These are phyloP conservation scores for Willisornis vidua DNA, from an alignment of 2,113 vertebrate genomes.

Conservation along the genomic window DNA sequence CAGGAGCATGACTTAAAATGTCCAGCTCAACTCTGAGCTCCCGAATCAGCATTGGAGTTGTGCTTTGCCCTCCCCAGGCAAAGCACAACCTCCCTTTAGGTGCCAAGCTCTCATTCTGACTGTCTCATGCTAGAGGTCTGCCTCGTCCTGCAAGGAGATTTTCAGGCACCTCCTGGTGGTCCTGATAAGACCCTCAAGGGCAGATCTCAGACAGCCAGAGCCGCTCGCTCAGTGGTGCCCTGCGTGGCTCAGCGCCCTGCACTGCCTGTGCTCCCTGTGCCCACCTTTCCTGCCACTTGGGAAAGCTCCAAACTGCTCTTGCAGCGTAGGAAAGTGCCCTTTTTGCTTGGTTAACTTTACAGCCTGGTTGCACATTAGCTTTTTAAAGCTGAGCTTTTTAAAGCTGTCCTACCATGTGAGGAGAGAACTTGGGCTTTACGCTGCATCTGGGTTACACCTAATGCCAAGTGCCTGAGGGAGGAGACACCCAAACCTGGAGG, in stretches of 20 bases:
- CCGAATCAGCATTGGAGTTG: not conserved
- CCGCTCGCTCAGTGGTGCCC: accelerated
- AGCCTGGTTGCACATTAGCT: not conserved
- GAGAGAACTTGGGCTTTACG: not conserved
- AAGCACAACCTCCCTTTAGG: too few species aligned
- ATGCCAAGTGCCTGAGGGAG: not conserved
- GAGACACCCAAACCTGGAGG: not conserved
- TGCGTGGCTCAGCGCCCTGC: not conserved
- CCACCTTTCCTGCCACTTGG: accelerated
- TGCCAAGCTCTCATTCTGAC: not conserved
- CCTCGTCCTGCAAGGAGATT: not conserved
- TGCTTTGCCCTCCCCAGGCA: not conserved
- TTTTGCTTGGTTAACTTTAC: slow-evolving; percentile 17
- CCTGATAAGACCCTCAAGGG: not conserved
- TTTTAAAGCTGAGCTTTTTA: not conserved
- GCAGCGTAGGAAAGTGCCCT: not conserved
- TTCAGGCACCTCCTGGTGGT: not conserved
- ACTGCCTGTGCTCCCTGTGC: not conserved
- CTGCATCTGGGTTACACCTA: not conserved
- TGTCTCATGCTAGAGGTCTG: not conserved
- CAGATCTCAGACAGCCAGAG: not conserved
- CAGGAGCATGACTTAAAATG: not conserved
- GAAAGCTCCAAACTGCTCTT: not conserved
- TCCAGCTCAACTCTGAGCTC: not conserved
- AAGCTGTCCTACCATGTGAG: not conserved